phyloP scores from a whole-genome alignment of 2,113 vertebrate genomes.

The Petrocephalus zakoni region DNA sequence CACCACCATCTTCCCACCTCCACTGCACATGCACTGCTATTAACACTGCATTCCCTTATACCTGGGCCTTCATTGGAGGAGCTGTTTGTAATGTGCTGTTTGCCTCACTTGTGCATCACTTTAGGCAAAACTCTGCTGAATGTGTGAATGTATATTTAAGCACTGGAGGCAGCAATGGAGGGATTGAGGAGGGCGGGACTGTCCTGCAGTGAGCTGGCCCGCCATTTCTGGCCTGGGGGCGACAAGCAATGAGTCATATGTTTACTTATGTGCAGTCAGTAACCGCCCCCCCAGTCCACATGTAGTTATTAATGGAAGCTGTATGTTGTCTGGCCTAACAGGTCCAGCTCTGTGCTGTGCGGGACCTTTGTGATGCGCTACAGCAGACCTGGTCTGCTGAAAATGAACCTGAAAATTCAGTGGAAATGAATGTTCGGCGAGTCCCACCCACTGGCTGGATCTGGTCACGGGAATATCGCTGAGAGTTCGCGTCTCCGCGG shows the following conservation, averaged over 20 bases:
- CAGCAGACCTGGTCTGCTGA: background rate
- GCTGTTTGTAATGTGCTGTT: background rate
- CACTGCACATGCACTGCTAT: background rate
- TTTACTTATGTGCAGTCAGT: background rate
- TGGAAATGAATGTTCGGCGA: background rate
- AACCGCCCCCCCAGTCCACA: background rate
- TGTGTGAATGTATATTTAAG: background rate
- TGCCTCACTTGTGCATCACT: background rate
- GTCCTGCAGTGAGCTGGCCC: background rate
- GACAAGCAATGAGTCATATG: background rate
- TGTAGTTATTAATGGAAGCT: background rate
- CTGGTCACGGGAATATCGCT: too few species aligned
- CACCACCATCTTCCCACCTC: background rate
- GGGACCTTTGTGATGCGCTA: background rate
- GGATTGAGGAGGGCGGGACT: background rate
- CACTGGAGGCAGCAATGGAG: background rate
- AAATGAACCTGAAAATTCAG: background rate
- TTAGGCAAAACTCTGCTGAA: background rate
- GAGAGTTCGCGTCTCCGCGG: background rate
- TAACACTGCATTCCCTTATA: background rate
- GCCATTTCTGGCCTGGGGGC: background rate
- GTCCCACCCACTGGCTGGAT: background rate
- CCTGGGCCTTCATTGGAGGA: background rate
- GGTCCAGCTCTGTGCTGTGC: too few species aligned
- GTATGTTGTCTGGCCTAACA: background rate